phyloP scores from a whole-genome alignment of 2,888 invertebrate genomes.

The Troides aeacus region DNA sequence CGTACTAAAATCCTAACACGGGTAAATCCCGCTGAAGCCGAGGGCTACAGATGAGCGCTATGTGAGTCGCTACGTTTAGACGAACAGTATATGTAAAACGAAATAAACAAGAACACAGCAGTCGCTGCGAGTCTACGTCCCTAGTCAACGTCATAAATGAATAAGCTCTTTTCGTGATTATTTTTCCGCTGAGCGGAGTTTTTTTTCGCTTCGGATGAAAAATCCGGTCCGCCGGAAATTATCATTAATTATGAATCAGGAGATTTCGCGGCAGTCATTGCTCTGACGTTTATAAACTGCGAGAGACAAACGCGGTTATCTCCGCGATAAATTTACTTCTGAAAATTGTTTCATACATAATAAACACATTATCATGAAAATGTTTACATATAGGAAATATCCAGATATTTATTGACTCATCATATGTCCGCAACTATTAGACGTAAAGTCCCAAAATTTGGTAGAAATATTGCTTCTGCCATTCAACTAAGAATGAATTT shows the following conservation, averaged over 20 bases:
- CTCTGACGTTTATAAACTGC: slow-evolving; percentile 60
- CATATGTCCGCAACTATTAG: no score
- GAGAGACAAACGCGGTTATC: slow-evolving; percentile 39
- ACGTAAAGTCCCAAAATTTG: no score
- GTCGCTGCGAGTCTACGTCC: slow-evolving; percentile 40
- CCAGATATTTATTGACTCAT: no score
- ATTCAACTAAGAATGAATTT: no score
- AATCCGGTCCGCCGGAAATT: slow-evolving; percentile 74
- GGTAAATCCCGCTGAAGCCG: no score
- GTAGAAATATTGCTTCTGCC: no score
- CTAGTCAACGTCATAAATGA: slow-evolving; percentile 60
- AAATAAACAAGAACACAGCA: slow-evolving; percentile 30
- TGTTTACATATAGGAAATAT: no score
- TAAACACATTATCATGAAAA: background rate
- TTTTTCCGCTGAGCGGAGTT: slow-evolving; percentile 63
- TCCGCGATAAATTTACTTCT: slow-evolving; percentile 16
- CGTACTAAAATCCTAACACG: no score
- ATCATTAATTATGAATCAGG: slow-evolving; percentile 77
- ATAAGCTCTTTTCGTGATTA: slow-evolving; percentile 61
- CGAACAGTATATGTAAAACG: background rate
- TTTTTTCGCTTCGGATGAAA: slow-evolving; percentile 61
- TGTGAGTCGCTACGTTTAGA: background rate
- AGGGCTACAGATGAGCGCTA: no score
- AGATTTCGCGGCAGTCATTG: slow-evolving; percentile 51
- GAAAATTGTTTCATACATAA: slow-evolving; percentile 8